These are phyloP conservation scores for Megaceryle torquata DNA, from an alignment of 2,113 vertebrate genomes.

Conservation along the genomic window DNA sequence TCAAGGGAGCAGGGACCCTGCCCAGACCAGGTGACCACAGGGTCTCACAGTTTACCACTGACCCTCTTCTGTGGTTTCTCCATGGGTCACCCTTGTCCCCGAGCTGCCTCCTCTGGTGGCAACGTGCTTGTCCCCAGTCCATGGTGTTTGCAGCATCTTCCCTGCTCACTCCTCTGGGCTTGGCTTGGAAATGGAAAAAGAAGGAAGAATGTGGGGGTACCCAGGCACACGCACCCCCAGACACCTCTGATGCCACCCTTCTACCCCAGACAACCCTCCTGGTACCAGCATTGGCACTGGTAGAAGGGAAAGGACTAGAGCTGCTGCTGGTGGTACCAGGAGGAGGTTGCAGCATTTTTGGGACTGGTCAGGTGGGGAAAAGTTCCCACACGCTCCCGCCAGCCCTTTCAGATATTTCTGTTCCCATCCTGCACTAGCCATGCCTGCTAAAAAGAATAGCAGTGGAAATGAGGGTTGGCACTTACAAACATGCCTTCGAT, in stretches of 20 bases:
- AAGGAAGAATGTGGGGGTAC: too few relatives aligned
- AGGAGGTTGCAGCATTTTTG: too few relatives aligned
- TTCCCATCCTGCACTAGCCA: background rate
- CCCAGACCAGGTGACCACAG: background rate
- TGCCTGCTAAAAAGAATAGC: background rate
- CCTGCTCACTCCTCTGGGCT: background rate
- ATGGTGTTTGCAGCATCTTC: accelerated
- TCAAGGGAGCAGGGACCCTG: background rate
- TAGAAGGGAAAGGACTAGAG: background rate
- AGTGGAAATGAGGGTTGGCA: background rate
- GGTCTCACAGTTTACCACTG: background rate
- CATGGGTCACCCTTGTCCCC: background rate
- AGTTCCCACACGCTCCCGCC: background rate
- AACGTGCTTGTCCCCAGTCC: background rate
- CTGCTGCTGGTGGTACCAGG: accelerated
- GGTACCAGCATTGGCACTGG: background rate
- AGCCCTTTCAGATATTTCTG: background rate
- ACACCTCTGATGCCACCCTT: background rate
- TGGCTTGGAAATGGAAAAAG: too few relatives aligned
- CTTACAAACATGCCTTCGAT: background rate
- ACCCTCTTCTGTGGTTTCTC: background rate
- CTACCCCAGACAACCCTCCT: background rate
- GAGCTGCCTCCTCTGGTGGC: background rate
- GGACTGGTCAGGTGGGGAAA: background rate
- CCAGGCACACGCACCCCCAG: background rate